phyloP scores from a whole-genome alignment of 2,888 invertebrate genomes.

The Dasypogon diadema region DNA sequence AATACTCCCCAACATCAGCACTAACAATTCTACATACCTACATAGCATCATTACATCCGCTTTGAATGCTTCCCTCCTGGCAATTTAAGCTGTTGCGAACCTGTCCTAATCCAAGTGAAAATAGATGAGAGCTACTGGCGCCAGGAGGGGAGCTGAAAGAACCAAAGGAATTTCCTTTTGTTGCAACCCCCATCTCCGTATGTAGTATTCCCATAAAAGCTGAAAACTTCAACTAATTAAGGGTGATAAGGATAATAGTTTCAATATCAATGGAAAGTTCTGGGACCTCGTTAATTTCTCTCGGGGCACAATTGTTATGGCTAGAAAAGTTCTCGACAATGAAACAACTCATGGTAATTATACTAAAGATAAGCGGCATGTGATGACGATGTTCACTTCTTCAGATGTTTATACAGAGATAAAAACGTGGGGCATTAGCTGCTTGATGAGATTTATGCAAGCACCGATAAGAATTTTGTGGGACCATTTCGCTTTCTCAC shows the following conservation, averaged over 20 bases:
- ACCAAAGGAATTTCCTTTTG: neutral
- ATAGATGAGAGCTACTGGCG: neutral
- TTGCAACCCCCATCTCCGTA: neutral
- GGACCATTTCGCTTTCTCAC: too few relatives aligned
- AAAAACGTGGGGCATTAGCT: slow-evolving; percentile 5
- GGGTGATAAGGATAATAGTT: slow-evolving; percentile 33
- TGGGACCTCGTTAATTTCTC: slow-evolving; percentile 8
- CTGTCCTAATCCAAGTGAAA: slow-evolving; percentile 24
- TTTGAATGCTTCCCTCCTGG: neutral
- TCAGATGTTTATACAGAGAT: slow-evolving; percentile 6
- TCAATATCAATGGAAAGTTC: slow-evolving; percentile 17
- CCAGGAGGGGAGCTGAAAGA: neutral
- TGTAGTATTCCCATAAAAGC: neutral
- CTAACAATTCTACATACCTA: neutral
- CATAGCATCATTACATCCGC: neutral
- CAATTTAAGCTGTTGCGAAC: slow-evolving; percentile 36
- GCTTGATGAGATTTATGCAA: neutral
- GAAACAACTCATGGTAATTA: slow-evolving; percentile 23
- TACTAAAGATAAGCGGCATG: slow-evolving; percentile 14
- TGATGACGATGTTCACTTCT: slow-evolving; percentile 9
- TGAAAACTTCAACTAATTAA: slow-evolving; percentile 35
- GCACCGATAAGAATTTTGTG: neutral
- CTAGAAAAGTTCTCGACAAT: slow-evolving; percentile 21
- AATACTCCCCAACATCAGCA: neutral
- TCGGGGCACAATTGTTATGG: slow-evolving; percentile 11